Evolutionary conservation across 2,797 vertebrate species (phyloP), one percentile per base, ranked within the genome.

Genomic region (Gymnocypris eckloni): DNA sequence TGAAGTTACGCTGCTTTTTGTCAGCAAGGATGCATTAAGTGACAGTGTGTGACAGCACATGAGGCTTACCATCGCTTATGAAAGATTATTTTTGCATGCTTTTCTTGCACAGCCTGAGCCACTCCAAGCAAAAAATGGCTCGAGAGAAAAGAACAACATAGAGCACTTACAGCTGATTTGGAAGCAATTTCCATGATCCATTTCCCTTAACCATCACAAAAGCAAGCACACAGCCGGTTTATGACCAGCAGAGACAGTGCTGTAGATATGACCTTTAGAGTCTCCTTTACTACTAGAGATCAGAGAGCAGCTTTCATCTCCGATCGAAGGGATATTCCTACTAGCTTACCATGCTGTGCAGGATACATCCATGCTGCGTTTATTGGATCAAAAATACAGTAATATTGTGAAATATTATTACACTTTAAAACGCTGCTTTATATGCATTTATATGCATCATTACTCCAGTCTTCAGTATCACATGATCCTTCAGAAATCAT

Each of bases 221-320:
- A 22, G 33, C 25, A 75, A 13, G 9, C 43, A 82, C 54, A 83
- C 56, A 83, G 33, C 59, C 76, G 59, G 59, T 76, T 66, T 84
- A 15, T 69, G 82, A 69, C 77, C 73, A 15, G 37, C 48, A 54
- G 13, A 54, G 33, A 39, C 13, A 48, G 28, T 25, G 41, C 59
- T 18, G 59, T 52, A 41, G 72, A 37, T 72, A 77, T 33, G 73
- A 84, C 73, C 73, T 78, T 73, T 48, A 28, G 11, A 61, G 25
- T 69, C 69, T 54, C 28, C 64, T 69, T 39, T 66, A 50, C 56
- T 41, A 18, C 20, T n/a, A 52, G 9, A 75, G 43, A 76, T 67
- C 73, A 77, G 20, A 50, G 82, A 15, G 33, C 2, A 39, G 82
- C 61, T 84, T 69, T 84, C 20, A 43, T 77, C 61, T 56, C 37